Percentiles rank a stretch among this genome's conserved stretches.
These are phyloP conservation scores for Thalassarche chlororhynchos DNA, from an alignment of 2,113 vertebrate species.

Conservation along the genomic window DNA sequence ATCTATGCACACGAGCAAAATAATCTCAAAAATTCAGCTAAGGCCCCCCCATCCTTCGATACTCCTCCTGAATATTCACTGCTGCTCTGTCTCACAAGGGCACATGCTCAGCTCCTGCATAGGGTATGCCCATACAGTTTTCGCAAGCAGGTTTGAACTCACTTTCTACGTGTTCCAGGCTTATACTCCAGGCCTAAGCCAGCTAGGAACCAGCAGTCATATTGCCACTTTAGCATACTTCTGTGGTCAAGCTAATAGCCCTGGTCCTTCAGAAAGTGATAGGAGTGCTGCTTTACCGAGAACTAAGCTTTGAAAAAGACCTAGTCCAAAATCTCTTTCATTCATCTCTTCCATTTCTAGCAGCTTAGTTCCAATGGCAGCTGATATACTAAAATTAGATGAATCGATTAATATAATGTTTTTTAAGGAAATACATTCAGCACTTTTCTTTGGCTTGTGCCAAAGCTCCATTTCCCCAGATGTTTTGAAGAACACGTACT, in stretches of 20 bases:
- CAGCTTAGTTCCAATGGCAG: neutral
- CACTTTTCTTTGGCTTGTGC: neutral
- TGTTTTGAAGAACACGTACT: neutral
- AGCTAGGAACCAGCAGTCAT: neutral
- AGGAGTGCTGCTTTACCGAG: neutral
- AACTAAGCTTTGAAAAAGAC: neutral
- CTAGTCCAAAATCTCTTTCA: neutral
- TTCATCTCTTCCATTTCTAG: neutral
- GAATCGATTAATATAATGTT: accelerated
- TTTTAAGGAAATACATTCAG: neutral
- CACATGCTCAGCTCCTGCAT: neutral
- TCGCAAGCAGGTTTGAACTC: neutral
- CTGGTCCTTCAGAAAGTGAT: accelerated
- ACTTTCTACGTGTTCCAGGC: neutral
- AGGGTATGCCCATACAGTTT: neutral
- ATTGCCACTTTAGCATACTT: neutral
- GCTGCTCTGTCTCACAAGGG: neutral
- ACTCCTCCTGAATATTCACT: neutral
- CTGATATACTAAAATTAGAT: neutral
- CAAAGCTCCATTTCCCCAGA: neutral
- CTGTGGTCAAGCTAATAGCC: neutral
- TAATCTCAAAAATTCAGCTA: neutral
- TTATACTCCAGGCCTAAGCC: neutral
- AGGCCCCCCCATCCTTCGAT: accelerated
- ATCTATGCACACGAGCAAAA: neutral